Percentiles rank a stretch among this genome's conserved stretches.
phyloP scores from a whole-genome alignment of 2,888 invertebrate species.

The Carpatolechia fugitivella region DNA sequence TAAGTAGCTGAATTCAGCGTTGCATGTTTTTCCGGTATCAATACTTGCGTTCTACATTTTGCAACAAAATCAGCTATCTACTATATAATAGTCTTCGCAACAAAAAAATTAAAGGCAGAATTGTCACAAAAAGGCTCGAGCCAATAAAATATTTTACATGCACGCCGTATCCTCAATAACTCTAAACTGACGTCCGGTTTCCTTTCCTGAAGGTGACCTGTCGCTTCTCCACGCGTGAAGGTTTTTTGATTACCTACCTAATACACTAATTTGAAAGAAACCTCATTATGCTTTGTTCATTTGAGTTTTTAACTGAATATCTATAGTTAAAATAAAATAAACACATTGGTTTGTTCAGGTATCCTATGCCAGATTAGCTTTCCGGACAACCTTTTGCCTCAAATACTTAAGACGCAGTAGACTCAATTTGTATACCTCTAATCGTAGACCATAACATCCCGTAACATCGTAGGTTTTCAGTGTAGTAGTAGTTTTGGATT shows the following conservation, averaged over 20 bases:
- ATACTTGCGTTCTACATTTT: background rate
- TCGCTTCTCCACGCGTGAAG: slow-evolving; percentile 15
- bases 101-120: no score
- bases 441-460: no score
- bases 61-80: no score
- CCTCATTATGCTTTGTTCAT: background rate
- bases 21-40: background rate
- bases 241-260: slow-evolving; percentile 2
- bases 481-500: no score
- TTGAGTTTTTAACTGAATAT: background rate
- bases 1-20: background rate
- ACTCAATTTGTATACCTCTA: no score
- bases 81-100: no score
- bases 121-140: background rate
- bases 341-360: no score
- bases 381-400: no score
- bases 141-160: background rate
- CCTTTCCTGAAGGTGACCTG: slow-evolving; percentile 15
- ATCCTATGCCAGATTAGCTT: no score
- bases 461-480: no score
- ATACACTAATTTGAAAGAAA: background rate
- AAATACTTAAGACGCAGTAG: no score
- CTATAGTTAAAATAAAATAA: background rate
- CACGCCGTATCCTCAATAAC: slow-evolving; percentile 12
- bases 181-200: slow-evolving; percentile 2